Base-by-base conservation (phyloP, 1,140 invertebrate genomes). In the Polypedilum pembai region DNA sequence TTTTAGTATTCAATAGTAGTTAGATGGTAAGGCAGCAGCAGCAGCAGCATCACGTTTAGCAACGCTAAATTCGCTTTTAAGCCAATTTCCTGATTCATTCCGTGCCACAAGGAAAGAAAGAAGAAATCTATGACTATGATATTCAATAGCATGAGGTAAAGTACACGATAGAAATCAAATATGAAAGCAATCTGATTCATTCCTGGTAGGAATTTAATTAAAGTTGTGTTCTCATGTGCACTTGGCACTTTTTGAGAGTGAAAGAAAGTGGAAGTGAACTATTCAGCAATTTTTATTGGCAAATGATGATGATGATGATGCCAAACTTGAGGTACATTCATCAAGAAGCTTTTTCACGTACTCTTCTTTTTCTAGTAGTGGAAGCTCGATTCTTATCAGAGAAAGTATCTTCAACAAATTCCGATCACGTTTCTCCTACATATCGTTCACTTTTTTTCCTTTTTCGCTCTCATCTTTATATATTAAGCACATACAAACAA, bases 141-240 rank as follows among this genome's bases (percentile, higher is more conserved):
- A 56, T 56, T 56, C 12, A 56, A 56, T 56, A 56, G n/a, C 1
- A 33, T 33, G 24, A 33, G 24, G 24, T 33, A 33, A 33, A 33
- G 24, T 33, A 33, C n/a, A n/a, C 12, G 45, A 56, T 56, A 20
- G 18, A 69, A 69, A 69, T 69, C 65, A 69, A 69, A 69, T 69
- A 69, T 69, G 65, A 69, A 69, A 69, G 65, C 65, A 69, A 69
- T 69, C 65, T 69, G 17, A 69, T 69, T 69, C 45, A n/a, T 56
- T 5, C 63, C 8, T 69, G 20, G 20, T 69, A 69, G 65, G 20
- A 69, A 69, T 69, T 69, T 69, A 69, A 69, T 69, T 18, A 69
- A 69, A 69, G 17, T 12, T 69, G 17, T 20, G 65, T 7, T 20
- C 20, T 69, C 17, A 18, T 18, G 65, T 69, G 45, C 45, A 56